Conservation (phyloP, 1,140 invertebrate species). For the Pachyrhynchus sulphureomaculatus region DNA sequence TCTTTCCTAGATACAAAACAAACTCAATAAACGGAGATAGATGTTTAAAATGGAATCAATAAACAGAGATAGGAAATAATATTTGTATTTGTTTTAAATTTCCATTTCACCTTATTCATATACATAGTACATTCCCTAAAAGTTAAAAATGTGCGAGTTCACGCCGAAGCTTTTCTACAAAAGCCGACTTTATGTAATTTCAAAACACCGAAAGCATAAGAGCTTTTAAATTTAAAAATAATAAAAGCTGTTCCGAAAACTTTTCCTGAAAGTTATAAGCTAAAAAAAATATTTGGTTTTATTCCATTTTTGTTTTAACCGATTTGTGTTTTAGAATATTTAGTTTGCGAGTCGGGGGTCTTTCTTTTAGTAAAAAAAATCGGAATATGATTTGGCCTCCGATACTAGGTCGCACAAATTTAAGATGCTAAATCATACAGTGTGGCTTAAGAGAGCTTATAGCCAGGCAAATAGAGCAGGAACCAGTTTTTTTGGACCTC, state of each 20-base stretch:
- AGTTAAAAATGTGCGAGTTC: not conserved
- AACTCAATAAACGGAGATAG: not conserved
- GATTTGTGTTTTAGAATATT: too few relatives aligned
- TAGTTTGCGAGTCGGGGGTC: too few relatives aligned
- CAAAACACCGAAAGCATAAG: not conserved
- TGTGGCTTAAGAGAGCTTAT: too few relatives aligned
- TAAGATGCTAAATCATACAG: too few relatives aligned
- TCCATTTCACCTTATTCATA: not conserved
- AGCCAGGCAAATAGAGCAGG: too few relatives aligned
- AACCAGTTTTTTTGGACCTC: too few relatives aligned
- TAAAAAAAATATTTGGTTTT: not conserved
- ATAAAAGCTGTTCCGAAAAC: not conserved
- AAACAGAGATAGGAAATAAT: not conserved
- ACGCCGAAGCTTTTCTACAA: not conserved
- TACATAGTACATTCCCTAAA: not conserved
- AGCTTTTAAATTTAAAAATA: conserved; percentile 4
- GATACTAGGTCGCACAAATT: too few relatives aligned
- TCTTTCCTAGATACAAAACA: too few relatives aligned
- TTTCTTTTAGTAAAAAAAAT: too few relatives aligned
- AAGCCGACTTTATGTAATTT: conserved; percentile 1
- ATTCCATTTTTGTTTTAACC: too few relatives aligned
- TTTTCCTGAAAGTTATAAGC: not conserved
- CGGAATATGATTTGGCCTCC: too few relatives aligned
- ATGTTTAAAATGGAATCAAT: too few relatives aligned
- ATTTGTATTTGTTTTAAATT: conserved; percentile 9